Percentiles rank a stretch among this genome's conserved stretches.
Evolutionary conservation across 2,797 vertebrate species (phyloP).

Genomic region (Falco peregrinus): DNA sequence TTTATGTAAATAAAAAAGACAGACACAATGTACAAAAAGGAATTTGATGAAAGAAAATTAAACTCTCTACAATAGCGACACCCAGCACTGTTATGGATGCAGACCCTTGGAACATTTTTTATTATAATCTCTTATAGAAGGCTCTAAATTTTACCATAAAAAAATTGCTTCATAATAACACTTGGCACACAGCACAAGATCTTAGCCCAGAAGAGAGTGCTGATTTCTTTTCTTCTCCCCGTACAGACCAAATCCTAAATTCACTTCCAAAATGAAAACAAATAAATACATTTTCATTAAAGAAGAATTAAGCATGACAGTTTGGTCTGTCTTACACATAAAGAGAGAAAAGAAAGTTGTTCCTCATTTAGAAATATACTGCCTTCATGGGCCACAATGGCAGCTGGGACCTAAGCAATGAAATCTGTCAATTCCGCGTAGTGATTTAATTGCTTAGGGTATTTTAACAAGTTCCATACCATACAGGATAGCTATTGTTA

Average conservation of each 20-base stretch:
- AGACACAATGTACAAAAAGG: background rate
- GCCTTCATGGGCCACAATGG: background rate
- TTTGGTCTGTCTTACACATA: background rate
- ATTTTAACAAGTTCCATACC: background rate
- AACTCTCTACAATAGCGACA: background rate
- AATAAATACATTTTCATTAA: slow-evolving; percentile 34
- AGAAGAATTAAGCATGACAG: background rate
- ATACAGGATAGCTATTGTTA: background rate
- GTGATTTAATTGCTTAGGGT: background rate
- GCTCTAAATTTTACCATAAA: background rate
- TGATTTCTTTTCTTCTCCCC: background rate
- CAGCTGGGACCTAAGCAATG: background rate
- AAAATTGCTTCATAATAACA: background rate
- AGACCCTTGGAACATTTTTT: background rate
- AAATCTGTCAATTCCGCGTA: background rate
- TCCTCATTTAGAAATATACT: background rate
- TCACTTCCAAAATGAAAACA: background rate
- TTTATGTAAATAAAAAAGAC: background rate
- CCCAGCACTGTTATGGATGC: background rate
- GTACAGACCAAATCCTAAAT: slow-evolving; percentile 7
- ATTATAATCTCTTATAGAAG: background rate
- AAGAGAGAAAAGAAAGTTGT: background rate
- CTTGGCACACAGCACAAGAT: background rate
- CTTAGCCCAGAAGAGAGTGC: background rate
- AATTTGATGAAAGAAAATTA: background rate